Percentiles rank a stretch among this genome's conserved stretches.
Conservation (phyloP, 2,113 vertebrate species). For the Motacilla tschutschensis region DNA sequence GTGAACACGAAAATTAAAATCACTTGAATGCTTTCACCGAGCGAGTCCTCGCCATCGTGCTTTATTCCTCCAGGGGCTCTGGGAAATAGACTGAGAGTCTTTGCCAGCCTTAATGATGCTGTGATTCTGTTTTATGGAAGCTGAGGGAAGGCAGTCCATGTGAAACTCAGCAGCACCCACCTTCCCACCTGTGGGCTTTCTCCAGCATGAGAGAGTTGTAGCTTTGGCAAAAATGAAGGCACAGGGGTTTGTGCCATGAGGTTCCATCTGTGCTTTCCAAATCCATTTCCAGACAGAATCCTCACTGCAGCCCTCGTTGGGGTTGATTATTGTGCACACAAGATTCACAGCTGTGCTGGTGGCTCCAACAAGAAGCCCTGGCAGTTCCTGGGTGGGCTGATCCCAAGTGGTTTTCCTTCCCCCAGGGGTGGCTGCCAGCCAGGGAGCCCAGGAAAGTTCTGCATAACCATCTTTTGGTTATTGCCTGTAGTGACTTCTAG, state of each 20-base stretch:
- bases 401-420: background rate
- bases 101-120: background rate
- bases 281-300: background rate
- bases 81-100: background rate
- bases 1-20: background rate
- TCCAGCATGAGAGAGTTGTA: rapidly evolving
- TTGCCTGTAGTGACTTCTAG: background rate
- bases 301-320: background rate
- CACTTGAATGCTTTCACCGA: background rate
- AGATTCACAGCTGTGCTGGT: background rate
- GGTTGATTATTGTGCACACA: background rate
- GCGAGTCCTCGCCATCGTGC: background rate
- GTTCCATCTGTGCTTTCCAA: background rate
- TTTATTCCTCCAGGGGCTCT: background rate
- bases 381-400: background rate
- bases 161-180: background rate
- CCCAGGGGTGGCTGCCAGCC: background rate
- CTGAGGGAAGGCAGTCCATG: background rate
- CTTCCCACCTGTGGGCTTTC: background rate
- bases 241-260: background rate
- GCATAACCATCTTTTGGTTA: background rate
- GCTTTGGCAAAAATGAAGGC: background rate
- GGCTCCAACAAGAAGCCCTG: background rate
- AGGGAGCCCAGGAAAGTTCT: background rate
- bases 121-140: background rate